Conservation (phyloP, 2,113 vertebrate species). For the Lepisosteus oculatus region DNA sequence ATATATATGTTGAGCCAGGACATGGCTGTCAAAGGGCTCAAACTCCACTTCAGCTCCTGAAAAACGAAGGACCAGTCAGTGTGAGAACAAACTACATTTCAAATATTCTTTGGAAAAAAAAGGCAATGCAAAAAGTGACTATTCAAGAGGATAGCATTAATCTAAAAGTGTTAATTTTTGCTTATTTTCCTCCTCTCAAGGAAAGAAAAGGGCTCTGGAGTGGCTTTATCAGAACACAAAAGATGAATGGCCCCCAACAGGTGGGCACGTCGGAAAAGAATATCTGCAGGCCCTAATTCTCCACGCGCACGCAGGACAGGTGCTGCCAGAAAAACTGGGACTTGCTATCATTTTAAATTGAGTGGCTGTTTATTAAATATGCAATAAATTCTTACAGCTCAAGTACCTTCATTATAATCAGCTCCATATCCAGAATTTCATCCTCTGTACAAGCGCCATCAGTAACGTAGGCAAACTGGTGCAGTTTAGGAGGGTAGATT, state of each 20-base stretch:
- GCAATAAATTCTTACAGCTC: not conserved
- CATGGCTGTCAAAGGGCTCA: constrained; percentile 86
- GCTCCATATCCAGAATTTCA: constrained; percentile 90
- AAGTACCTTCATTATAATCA: constrained; percentile 91
- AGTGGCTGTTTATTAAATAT: no score
- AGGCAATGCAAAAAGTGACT: not conserved
- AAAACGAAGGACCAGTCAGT: constrained; percentile 20
- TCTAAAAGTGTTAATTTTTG: no score
- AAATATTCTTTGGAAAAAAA: not conserved
- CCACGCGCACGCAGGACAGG: not conserved
- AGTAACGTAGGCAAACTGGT: constrained; percentile 94
- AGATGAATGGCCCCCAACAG: not conserved
- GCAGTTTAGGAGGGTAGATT: constrained; percentile 93
- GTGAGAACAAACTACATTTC: no score
- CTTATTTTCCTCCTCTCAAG: no score
- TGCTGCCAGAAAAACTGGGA: not conserved
- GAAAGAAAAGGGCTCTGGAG: no score
- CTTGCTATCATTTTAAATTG: no score
- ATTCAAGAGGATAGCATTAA: no score
- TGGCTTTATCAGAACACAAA: not conserved
- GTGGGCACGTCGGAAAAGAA: not conserved
- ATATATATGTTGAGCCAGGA: constrained; percentile 97
- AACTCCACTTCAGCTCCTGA: constrained; percentile 89
- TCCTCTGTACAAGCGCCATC: constrained; percentile 94
- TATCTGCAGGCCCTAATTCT: not conserved